A percentile compares a stretch with the other conserved stretches of the same genome.
phyloP scores from a whole-genome alignment of 2,797 vertebrate genomes.

The Tolypeutes matacus region DNA sequence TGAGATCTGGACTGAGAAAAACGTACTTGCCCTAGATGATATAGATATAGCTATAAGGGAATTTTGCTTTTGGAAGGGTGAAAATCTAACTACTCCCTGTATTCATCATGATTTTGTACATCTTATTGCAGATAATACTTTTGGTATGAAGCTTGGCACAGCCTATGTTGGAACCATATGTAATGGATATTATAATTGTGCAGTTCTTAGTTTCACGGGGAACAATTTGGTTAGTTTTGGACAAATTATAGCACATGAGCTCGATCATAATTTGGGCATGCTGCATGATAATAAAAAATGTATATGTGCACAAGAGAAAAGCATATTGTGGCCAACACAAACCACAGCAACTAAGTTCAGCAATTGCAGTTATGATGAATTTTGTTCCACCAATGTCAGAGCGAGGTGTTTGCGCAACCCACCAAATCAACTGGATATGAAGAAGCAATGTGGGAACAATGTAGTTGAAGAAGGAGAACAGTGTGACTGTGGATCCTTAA shows the following conservation, averaged over 20 bases:
- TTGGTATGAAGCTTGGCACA: rapidly evolving
- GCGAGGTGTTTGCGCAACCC: rapidly evolving
- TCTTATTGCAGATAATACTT: not conserved
- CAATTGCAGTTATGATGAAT: conserved; percentile 8
- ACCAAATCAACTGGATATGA: rapidly evolving
- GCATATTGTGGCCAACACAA: not conserved
- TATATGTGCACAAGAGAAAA: not conserved
- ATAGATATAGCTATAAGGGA: rapidly evolving
- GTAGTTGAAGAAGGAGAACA: conserved; percentile 78
- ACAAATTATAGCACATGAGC: conserved; percentile 58
- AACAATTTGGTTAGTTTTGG: not conserved
- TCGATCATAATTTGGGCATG: conserved; percentile 75
- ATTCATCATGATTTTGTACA: not conserved
- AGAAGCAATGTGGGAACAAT: conserved; percentile 79
- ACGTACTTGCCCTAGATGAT: not conserved
- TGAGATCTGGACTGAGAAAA: conserved; percentile 63
- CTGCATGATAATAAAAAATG: not conserved
- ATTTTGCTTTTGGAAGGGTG: conserved; percentile 45
- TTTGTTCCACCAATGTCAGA: rapidly evolving
- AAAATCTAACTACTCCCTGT: rapidly evolving
- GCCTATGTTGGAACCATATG: not conserved
- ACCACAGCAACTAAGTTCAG: not conserved
- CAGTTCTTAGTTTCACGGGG: not conserved
- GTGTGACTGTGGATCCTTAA: conserved; percentile 80
- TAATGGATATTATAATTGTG: rapidly evolving